These are phyloP conservation scores for Anguilla marmorata DNA, from an alignment of 2,797 vertebrate genomes.

Conservation along the genomic window DNA sequence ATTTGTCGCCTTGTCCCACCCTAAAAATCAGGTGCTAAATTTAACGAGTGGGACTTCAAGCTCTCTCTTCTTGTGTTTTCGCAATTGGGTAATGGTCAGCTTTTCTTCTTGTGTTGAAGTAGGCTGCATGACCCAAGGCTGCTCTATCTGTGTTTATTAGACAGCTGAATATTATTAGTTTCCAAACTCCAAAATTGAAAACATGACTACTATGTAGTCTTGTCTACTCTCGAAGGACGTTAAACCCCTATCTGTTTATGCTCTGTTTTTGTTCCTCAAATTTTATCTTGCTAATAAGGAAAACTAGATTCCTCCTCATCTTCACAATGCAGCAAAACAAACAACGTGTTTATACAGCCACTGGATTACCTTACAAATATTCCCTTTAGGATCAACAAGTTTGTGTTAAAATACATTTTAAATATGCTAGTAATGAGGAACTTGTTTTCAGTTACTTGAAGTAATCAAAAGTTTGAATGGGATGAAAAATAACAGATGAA, in stretches of 20 bases:
- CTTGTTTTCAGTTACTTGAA: background rate
- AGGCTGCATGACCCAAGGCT: background rate
- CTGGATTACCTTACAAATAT: background rate
- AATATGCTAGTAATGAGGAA: background rate
- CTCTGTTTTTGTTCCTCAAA: background rate
- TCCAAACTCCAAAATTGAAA: background rate
- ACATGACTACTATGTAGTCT: background rate
- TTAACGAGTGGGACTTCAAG: background rate
- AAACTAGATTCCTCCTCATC: background rate
- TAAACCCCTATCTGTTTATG: background rate
- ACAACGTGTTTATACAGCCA: background rate
- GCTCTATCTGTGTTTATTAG: background rate
- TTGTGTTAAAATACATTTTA: background rate
- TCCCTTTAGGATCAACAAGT: background rate
- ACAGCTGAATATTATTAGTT: background rate
- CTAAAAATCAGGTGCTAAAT: background rate
- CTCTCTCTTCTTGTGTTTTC: background rate
- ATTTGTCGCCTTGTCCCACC: background rate
- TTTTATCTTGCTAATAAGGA: background rate
- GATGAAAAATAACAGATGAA: background rate
- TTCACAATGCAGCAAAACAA: background rate
- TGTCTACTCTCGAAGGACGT: conserved; percentile 11
- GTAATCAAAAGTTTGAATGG: background rate
- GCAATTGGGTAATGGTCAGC: background rate
- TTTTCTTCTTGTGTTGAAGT: background rate